These are phyloP conservation scores for Temnopleurus reevesii DNA, from an alignment of 53 echinoderm and acorn worm genomes.

Conservation along the genomic window DNA sequence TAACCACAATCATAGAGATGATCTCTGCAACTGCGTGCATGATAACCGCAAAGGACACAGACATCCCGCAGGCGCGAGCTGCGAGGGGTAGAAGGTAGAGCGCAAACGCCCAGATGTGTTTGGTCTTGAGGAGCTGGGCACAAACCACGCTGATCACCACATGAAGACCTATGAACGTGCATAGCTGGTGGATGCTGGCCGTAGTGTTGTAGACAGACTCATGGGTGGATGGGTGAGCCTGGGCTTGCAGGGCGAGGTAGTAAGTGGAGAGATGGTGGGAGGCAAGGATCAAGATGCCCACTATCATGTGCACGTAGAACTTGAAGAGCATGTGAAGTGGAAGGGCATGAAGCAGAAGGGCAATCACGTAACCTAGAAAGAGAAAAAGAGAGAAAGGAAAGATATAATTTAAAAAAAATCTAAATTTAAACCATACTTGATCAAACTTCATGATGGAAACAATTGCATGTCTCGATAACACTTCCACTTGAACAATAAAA, in stretches of 20 bases:
- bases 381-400: background rate
- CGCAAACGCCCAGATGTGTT: constrained; percentile 77
- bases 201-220: constrained; percentile 22
- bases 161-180: constrained; percentile 60
- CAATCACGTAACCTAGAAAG: constrained; percentile 85
- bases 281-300: constrained; percentile 77
- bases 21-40: constrained; percentile 72
- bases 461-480: too few relatives aligned
- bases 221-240: constrained; percentile 31
- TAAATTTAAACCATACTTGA: too few relatives aligned
- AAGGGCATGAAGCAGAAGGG: constrained; percentile 82
- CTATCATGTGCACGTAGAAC: constrained; percentile 80
- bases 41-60: constrained; percentile 56
- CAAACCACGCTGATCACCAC: constrained; percentile 64
- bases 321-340: constrained; percentile 83
- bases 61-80: constrained; percentile 50
- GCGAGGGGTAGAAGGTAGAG: constrained; percentile 73
- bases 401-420: background rate
- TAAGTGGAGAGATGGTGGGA: constrained; percentile 81
- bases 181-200: constrained; percentile 55
- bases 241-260: constrained; percentile 62
- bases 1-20: constrained; percentile 64
- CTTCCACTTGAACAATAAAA: too few relatives aligned
- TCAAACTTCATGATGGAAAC: too few relatives aligned
- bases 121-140: constrained; percentile 69